Evolutionary conservation across 2,797 vertebrate genomes (phyloP).

Genomic region (Geotrypetes seraphini): DNA sequence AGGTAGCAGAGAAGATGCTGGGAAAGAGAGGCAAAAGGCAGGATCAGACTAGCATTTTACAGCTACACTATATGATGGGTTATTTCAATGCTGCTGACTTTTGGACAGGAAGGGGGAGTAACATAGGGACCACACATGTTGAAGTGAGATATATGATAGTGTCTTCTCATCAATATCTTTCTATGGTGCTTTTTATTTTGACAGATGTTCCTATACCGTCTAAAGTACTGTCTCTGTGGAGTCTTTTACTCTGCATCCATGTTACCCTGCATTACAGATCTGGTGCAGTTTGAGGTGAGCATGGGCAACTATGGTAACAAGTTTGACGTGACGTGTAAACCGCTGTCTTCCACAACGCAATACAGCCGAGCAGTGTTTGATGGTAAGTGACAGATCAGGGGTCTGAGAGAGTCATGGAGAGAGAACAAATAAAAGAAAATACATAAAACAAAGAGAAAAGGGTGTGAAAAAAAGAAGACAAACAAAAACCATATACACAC

Average conservation of each 20-base stretch:
- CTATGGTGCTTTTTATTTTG: too few species aligned
- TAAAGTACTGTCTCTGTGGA: slow-evolving; percentile 38
- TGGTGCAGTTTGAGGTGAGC: slow-evolving; percentile 51
- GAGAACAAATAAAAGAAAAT: fast-evolving
- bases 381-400: slow-evolving; percentile 17
- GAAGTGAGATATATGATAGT: too few species aligned
- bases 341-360: slow-evolving; percentile 32
- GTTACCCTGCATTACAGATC: slow-evolving; percentile 30
- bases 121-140: too few species aligned
- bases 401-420: fast-evolving
- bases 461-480: fast-evolving
- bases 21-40: too few species aligned
- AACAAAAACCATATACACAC: background rate
- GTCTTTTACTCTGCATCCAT: slow-evolving; percentile 49
- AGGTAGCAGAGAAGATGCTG: too few species aligned
- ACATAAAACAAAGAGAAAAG: too few species aligned
- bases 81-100: too few species aligned
- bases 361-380: slow-evolving; percentile 27
- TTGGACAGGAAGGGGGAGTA: too few species aligned
- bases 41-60: too few species aligned
- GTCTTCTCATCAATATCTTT: too few species aligned
- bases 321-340: slow-evolving; percentile 36
- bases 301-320: slow-evolving; percentile 42
- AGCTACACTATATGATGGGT: too few species aligned
- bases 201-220: slow-evolving; percentile 21